Evolutionary conservation across 2,888 invertebrate genomes (phyloP).

Genomic region (Sinhomidia bicolor): DNA sequence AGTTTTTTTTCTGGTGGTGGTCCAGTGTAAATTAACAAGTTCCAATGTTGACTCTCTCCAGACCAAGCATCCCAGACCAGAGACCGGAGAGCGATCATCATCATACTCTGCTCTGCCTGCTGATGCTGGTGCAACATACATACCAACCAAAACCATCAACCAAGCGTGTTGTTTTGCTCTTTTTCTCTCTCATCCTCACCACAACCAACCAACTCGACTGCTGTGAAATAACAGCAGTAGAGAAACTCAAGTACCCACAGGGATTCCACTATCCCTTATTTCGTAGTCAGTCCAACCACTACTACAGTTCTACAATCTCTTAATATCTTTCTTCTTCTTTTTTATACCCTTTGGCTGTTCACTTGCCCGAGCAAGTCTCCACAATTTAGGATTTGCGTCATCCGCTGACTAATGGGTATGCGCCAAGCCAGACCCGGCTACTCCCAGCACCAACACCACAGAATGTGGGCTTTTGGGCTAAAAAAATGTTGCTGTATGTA

Average conservation of each 20-base stretch:
- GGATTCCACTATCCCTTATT: constrained; percentile 34
- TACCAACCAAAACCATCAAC: neutral
- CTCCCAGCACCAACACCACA: constrained; percentile 35
- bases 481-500: constrained; percentile 7
- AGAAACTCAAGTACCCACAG: constrained; percentile 18
- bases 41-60: neutral
- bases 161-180: constrained; percentile 9
- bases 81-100: neutral
- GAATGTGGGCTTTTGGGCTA: constrained; percentile 45
- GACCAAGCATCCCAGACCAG: neutral
- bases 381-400: constrained; percentile 69
- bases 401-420: constrained; percentile 69
- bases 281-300: neutral
- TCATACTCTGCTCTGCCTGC: no score
- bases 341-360: constrained; percentile 28
- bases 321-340: constrained; percentile 37
- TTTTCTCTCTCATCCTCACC: neutral
- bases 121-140: neutral
- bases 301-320: constrained; percentile 30
- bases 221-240: neutral
- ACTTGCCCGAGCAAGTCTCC: constrained; percentile 42
- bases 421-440: constrained; percentile 42
- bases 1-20: neutral
- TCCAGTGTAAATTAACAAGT: constrained; percentile 26
- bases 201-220: neutral